Evolutionary conservation across 2,113 vertebrate genomes (phyloP).

Genomic region (Rattus rattus): DNA sequence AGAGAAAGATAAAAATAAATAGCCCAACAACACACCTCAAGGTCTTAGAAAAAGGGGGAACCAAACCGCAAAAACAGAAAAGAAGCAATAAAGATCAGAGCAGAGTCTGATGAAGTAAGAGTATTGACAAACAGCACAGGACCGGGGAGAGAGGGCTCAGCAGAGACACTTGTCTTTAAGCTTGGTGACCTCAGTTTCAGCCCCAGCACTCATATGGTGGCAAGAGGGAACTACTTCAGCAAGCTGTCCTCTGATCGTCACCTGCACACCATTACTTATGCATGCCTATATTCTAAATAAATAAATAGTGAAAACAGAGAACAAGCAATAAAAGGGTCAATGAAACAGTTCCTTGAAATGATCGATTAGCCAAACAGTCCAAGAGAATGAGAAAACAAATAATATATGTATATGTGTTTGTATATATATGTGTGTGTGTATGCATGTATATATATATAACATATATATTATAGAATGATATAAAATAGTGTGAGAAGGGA

Average conservation of each 20-base stretch:
- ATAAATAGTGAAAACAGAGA: background rate
- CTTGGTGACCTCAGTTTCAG: background rate
- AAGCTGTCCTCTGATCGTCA: background rate
- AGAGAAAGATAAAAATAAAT: background rate
- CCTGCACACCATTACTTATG: too few species aligned
- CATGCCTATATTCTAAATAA: background rate
- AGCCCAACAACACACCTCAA: background rate
- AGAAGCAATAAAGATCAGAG: background rate
- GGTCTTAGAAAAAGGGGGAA: background rate
- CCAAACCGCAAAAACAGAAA: background rate
- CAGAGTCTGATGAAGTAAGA: background rate
- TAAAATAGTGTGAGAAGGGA: too few species aligned
- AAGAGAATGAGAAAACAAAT: background rate
- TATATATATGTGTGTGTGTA: too few species aligned
- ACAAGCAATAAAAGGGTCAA: background rate
- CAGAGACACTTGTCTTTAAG: background rate
- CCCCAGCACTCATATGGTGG: background rate
- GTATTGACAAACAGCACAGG: background rate
- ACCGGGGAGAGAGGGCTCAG: background rate
- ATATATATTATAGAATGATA: too few species aligned
- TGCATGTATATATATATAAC: too few species aligned
- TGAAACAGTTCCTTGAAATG: background rate
- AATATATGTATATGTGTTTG: too few species aligned
- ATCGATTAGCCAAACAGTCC: background rate
- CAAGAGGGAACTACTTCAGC: background rate